Conservation (phyloP, 2,888 invertebrate genomes). For the Noctua janthina region DNA sequence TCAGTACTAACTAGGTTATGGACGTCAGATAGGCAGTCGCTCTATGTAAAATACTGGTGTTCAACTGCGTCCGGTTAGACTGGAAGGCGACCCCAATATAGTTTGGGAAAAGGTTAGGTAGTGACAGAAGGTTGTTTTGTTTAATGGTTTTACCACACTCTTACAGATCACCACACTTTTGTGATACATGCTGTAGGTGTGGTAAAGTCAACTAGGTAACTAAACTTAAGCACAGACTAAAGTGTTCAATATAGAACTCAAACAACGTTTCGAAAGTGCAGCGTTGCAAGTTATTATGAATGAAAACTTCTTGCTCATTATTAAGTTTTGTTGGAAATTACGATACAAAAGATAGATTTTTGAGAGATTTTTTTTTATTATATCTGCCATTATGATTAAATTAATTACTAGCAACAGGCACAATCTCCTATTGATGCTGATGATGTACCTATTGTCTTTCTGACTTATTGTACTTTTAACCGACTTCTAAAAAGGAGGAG, state of each 20-base stretch:
- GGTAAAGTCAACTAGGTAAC: background rate
- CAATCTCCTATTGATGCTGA: background rate
- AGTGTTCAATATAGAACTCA: slow-evolving; percentile 12
- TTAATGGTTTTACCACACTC: background rate
- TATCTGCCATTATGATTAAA: background rate
- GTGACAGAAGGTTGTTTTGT: background rate
- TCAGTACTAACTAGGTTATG: background rate
- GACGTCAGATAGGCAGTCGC: background rate
- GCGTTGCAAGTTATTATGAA: slow-evolving; percentile 9
- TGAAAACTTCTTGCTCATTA: slow-evolving; percentile 19
- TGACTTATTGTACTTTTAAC: background rate
- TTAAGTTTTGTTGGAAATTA: slow-evolving; percentile 28
- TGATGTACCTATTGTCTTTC: background rate
- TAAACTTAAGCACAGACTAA: background rate
- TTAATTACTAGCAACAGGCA: background rate
- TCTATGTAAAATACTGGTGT: background rate
- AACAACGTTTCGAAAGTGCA: slow-evolving; percentile 17
- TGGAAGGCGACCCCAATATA: background rate
- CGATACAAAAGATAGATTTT: background rate
- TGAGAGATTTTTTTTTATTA: slow-evolving; percentile 5
- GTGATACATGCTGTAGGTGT: background rate
- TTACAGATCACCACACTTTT: background rate
- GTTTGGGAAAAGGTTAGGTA: background rate
- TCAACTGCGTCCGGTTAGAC: background rate
- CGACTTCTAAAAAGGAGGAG: too few species aligned